These are phyloP conservation scores for Leptopterna dolabrata DNA, from an alignment of 2,888 invertebrate genomes.

Conservation along the genomic window DNA sequence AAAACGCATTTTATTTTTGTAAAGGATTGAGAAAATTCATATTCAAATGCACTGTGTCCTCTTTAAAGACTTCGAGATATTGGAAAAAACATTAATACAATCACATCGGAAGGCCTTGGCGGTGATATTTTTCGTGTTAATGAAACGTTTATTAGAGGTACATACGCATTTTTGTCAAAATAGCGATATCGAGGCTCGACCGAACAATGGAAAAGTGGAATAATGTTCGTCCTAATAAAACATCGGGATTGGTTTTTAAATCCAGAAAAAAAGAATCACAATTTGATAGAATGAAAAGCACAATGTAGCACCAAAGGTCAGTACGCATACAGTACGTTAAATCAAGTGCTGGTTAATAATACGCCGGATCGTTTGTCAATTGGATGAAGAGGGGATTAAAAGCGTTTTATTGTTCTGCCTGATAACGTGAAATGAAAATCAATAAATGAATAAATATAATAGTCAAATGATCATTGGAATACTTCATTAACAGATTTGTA, in stretches of 20 bases:
- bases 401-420: too few species aligned
- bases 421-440: too few species aligned
- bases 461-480: too few species aligned
- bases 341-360: too few species aligned
- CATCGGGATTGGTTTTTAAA: background rate
- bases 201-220: background rate
- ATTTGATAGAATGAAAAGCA: background rate
- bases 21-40: background rate
- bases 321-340: background rate
- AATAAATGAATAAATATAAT: too few species aligned
- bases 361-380: too few species aligned
- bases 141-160: background rate
- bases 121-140: background rate
- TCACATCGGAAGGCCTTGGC: slow-evolving; percentile 24
- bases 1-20: background rate
- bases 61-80: background rate
- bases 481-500: too few species aligned
- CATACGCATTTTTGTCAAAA: background rate
- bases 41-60: too few species aligned
- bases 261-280: background rate
- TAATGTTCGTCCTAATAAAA: background rate
- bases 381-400: too few species aligned
- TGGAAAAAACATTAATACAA: background rate
- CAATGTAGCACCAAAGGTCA: slow-evolving; percentile 11
- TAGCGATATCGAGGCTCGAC: background rate